Conservation (phyloP, 1,140 invertebrate species). For the Cyrtorhinus lividipennis region DNA sequence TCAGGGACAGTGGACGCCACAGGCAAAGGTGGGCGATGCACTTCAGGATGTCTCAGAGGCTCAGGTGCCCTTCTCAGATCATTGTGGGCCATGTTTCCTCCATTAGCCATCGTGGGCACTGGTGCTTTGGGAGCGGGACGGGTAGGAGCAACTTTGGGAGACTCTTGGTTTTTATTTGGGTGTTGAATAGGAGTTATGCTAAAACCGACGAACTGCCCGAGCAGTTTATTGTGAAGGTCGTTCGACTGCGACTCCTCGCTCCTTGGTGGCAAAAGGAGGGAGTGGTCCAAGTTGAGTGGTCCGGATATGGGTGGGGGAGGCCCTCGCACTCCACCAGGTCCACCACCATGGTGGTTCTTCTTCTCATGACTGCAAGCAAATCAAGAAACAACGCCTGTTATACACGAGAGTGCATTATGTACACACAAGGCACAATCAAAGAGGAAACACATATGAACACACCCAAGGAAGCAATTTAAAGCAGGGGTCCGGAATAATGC, state of each 20-base stretch:
- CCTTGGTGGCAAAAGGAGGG: constrained; percentile 34
- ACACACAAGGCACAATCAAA: constrained; percentile 10
- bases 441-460: too few relatives aligned
- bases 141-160: constrained; percentile 27
- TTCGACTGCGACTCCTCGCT: constrained; percentile 32
- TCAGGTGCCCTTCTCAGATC: constrained; percentile 34
- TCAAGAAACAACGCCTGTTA: too few relatives aligned
- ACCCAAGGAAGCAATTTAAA: too few relatives aligned
- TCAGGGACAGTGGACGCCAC: constrained; percentile 21
- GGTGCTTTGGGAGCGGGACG: constrained; percentile 19
- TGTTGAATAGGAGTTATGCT: constrained; percentile 50
- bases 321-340: constrained; percentile 7
- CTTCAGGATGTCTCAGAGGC: constrained; percentile 28
- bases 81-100: constrained; percentile 35
- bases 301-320: constrained; percentile 20
- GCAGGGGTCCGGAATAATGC: too few relatives aligned
- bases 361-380: constrained; percentile 19
- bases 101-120: not conserved
- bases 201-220: constrained; percentile 74
- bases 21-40: constrained; percentile 34
- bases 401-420: constrained; percentile 1
- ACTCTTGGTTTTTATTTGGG: not conserved
- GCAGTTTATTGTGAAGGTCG: constrained; percentile 44
- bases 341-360: constrained; percentile 12
- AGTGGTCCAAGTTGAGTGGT: constrained; percentile 21